Base-by-base conservation (phyloP, 2,888 invertebrate species). In the Ecliptopera silaceata region DNA sequence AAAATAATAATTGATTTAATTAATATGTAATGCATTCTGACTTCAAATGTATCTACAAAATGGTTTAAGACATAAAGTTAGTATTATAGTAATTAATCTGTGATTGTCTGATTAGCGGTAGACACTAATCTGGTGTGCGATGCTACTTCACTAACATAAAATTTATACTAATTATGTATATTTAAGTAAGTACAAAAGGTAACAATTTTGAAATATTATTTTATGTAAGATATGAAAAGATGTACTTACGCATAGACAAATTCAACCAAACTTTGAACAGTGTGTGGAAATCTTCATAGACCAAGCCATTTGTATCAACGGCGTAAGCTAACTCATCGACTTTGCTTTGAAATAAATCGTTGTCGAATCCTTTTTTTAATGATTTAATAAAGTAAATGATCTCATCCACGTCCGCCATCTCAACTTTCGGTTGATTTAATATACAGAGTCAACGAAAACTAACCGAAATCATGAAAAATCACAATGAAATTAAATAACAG, bases 201-300 rank as follows among this genome's bases (percentile, higher is more conserved):
- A n/a, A n/a, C 31, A n/a, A 13, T 15, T 36, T 15, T 15, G 10
- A 1, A 6, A 36, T 34, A 36, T 13, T 13, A 42, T 13, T 1
- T 5, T 26, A 26, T 4, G 4, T 1, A 26, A 26, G 42, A 2
- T 41, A 5, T 11, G 1, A 5, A 29, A 29, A 44, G 15, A 48
- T 48, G 31, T 44, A 86, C 90, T 86, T 71, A 91, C 91, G 89
- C 70, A 91, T 86, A 47, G 79, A 82, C 68, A 91, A 80, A 76
- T 91, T 91, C 48, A 91, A 67, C 91, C 91, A 91, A 64, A 91
- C 73, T 80, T 84, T 86, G 59, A 91, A 87, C 45, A 92, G 72
- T 55, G 75, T 86, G 56, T 86, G 86, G 55, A 90, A 91, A 65
- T 86, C 85, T 26, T 84, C 79, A 61, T 84, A 82, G 26, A 75